Evolutionary conservation across 2,113 vertebrate genomes (phyloP).

Genomic region (Solea senegalensis): DNA sequence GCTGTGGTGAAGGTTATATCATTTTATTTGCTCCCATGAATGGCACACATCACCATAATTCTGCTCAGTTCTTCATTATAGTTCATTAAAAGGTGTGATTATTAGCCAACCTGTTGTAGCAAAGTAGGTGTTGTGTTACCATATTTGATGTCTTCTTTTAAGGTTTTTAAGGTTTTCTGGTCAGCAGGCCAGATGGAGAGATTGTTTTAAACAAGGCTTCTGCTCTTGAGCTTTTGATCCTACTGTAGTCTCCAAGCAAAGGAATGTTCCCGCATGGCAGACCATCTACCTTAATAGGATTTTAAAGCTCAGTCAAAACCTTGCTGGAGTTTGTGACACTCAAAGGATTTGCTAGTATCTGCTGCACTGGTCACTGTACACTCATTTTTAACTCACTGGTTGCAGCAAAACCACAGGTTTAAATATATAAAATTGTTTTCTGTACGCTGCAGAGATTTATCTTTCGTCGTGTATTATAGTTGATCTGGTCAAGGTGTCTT

Average conservation of each 20-base stretch:
- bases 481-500: constrained; percentile 21
- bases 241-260: constrained; percentile 17
- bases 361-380: constrained; percentile 1
- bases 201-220: constrained; percentile 48
- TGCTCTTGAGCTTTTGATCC: constrained; percentile 50
- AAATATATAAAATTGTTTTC: background rate
- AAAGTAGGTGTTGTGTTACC: background rate
- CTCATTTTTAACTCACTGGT: constrained; percentile 1
- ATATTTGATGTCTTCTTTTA: background rate
- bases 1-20: constrained; percentile 1
- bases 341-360: constrained; percentile 20
- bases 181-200: constrained; percentile 18
- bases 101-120: background rate
- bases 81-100: background rate
- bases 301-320: constrained; percentile 50
- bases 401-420: background rate
- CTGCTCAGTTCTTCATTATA: background rate
- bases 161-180: background rate
- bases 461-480: background rate
- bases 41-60: background rate
- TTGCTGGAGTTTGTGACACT: constrained; percentile 27
- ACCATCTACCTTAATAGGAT: constrained; percentile 51
- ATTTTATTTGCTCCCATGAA: constrained; percentile 16
- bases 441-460: background rate
- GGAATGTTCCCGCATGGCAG: constrained; percentile 13